Conservation (phyloP, 2,113 vertebrate species). For the Formicarius rufipectus region DNA sequence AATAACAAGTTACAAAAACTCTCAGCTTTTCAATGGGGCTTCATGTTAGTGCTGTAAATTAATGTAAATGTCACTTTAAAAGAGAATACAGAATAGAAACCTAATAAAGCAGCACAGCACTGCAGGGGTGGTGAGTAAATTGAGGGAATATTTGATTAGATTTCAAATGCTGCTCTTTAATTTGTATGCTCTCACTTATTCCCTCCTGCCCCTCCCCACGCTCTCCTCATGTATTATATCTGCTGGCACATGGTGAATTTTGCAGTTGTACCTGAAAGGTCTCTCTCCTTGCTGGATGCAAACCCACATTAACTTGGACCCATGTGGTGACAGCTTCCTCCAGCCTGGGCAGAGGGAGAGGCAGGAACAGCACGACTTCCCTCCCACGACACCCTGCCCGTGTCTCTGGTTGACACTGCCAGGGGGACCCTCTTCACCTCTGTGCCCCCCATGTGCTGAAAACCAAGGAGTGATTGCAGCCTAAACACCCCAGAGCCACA, state of each 20-base stretch:
- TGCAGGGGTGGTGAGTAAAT: slow-evolving; percentile 65
- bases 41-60: slow-evolving; percentile 67
- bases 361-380: rapidly evolving
- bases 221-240: slow-evolving; percentile 24
- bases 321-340: not conserved
- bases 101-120: slow-evolving; percentile 67
- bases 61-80: slow-evolving; percentile 75
- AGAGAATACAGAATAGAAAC: slow-evolving; percentile 69
- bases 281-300: not conserved
- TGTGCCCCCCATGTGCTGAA: rapidly evolving
- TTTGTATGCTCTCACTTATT: slow-evolving; percentile 53
- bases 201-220: not conserved
- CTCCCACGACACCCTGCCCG: not conserved
- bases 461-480: not conserved
- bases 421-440: not conserved
- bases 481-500: not conserved
- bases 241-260: slow-evolving; percentile 11
- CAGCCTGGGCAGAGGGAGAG: not conserved
- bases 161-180: slow-evolving; percentile 72
- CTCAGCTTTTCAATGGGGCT: slow-evolving; percentile 57
- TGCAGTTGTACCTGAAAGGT: not conserved
- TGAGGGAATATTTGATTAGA: slow-evolving; percentile 72
- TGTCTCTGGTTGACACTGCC: no score
- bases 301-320: not conserved
- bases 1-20: slow-evolving; percentile 58